These are phyloP conservation scores for Tricholaema leucomelas DNA, from an alignment of 2,113 vertebrate species.

Conservation along the genomic window DNA sequence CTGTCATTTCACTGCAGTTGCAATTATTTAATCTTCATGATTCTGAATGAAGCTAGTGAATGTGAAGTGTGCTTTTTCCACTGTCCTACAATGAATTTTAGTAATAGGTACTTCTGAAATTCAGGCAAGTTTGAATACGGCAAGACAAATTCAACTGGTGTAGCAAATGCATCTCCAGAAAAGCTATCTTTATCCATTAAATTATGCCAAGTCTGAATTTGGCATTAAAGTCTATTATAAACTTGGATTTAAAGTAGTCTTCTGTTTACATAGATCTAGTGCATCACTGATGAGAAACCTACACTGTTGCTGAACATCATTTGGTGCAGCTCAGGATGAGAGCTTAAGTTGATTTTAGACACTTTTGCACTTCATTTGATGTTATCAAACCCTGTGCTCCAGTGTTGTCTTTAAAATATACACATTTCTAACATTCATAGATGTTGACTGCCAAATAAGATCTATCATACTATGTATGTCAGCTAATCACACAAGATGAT, in stretches of 20 bases:
- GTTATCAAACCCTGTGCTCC: background rate
- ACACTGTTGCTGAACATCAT: background rate
- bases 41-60: background rate
- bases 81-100: background rate
- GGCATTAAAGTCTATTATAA: background rate
- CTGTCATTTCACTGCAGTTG: background rate
- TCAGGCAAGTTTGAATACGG: background rate
- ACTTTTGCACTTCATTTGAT: background rate
- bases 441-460: too few species aligned
- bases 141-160: background rate
- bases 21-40: constrained; percentile 15
- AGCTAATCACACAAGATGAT: too few species aligned
- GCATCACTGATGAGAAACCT: background rate
- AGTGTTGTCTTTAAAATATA: too few species aligned
- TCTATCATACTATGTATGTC: too few species aligned
- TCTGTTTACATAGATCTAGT: background rate
- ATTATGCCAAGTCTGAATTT: background rate
- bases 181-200: background rate
- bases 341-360: background rate
- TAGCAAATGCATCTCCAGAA: background rate
- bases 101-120: background rate
- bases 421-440: too few species aligned
- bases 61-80: background rate
- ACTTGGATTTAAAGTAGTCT: constrained; percentile 16
- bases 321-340: background rate